Evolutionary conservation across 2,888 invertebrate genomes (phyloP).

Genomic region (Eumacrocentrus americanus): DNA sequence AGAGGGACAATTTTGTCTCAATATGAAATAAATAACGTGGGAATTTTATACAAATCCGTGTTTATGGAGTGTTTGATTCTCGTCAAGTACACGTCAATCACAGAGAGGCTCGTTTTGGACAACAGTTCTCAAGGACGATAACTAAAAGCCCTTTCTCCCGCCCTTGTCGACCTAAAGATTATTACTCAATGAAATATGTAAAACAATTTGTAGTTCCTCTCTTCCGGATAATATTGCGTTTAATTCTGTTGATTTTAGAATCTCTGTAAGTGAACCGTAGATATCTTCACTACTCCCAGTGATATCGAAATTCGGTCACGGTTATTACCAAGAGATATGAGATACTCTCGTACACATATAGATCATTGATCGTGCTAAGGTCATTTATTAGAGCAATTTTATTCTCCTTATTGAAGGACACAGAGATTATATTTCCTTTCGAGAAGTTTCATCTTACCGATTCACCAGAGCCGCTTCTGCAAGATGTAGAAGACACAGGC

Average conservation of each 20-base stretch:
- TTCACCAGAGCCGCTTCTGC: conserved; percentile 83
- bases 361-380: not conserved
- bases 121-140: not conserved
- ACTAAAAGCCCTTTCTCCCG: not conserved
- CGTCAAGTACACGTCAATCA: not conserved
- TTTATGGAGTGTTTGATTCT: not conserved
- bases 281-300: not conserved
- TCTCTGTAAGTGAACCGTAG: conserved; percentile 3
- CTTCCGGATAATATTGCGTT: not conserved
- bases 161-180: too few species aligned
- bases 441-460: not conserved
- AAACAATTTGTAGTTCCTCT: not conserved
- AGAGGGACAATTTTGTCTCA: not conserved
- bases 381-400: not conserved
- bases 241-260: not conserved
- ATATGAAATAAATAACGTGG: not conserved
- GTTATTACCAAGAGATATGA: not conserved
- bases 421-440: too few species aligned
- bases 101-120: not conserved
- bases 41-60: too few species aligned
- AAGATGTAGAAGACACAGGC: conserved; percentile 92
- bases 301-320: conserved; percentile 19
- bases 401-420: not conserved
- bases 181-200: too few species aligned
- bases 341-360: not conserved